Conservation (phyloP, 2,797 vertebrate genomes). For the Anabacerthia variegaticeps region DNA sequence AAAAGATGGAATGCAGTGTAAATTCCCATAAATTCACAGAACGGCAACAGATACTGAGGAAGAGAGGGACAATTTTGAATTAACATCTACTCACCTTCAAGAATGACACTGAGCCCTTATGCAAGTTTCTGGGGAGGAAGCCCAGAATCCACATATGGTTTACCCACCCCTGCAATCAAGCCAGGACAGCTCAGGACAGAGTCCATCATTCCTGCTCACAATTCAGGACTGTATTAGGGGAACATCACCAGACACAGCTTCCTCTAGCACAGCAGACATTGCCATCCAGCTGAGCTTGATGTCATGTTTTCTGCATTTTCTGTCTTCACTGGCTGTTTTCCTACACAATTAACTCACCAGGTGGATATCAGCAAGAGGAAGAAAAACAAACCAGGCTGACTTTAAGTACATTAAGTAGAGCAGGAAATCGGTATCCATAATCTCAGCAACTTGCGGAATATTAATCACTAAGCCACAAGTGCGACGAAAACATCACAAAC, state of each 20-base stretch:
- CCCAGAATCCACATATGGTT: background rate
- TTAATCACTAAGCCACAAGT: constrained; percentile 15
- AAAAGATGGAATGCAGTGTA: background rate
- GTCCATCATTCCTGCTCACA: background rate
- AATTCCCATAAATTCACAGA: background rate
- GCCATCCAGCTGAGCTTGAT: background rate
- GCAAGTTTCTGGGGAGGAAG: background rate
- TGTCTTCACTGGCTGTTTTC: background rate
- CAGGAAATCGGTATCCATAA: constrained; percentile 38
- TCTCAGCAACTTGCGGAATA: constrained; percentile 21
- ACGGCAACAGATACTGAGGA: fast-evolving
- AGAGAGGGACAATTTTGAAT: background rate
- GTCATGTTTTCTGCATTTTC: background rate
- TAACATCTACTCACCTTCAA: background rate
- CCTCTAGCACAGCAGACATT: background rate
- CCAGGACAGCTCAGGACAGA: background rate
- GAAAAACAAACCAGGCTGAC: constrained; percentile 26
- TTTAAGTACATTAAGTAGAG: constrained; percentile 45
- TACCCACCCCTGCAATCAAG: background rate
- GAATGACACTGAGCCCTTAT: background rate
- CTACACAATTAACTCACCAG: constrained; percentile 37
- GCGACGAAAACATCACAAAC: constrained; percentile 7
- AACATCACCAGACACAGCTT: background rate
- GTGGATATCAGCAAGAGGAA: constrained; percentile 47
- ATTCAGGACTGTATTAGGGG: background rate